Evolutionary conservation across 2,797 vertebrate species (phyloP), one percentile per base, ranked within the genome.

Genomic region (Tiaroga cobitis): DNA sequence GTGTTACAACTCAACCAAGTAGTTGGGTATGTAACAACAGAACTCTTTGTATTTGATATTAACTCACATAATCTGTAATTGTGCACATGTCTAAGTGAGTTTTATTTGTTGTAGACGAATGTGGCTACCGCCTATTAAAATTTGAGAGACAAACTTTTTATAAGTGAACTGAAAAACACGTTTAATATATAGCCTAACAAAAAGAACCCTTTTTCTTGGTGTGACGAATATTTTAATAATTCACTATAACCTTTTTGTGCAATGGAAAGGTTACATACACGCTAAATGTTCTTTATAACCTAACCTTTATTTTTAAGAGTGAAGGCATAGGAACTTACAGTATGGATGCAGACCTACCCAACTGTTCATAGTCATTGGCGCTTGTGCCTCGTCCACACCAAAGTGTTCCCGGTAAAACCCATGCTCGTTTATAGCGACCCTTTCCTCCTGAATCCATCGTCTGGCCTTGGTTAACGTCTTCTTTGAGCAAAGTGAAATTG

Each of bases 341-440:
- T 34, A n/a, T 29, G 61, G 1, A 65, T n/a, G 63, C 41, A 54
- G 32, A 85, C 96, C 95, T 89, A 98, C 97, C 97, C 82, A 98
- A 89, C 59, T 97, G 92, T 0, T 95, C 92, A 80, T 95, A 95
- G 82, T 92, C 89, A 3, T 46, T 84, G 0, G 97, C 97, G 24
- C 89, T 95, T 87, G 93, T 94, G 0, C 97, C 97, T 0, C 88
- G 90, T 2, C 97, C 97, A 74, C 97, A 98, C 97, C 98, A 98
- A 61, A 98, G 91, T 0, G 97, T 97, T 19, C 97, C 97, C 0
- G 97, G 97, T 6, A 98, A 87, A 2, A 94, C 93, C 95, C 92
- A 96, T 3, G 96, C 91, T 73, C 97, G 95, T 86, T 94, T 96
- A 41, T 41, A 85, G 13, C 89, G 90, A 11, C 15, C 67, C 82